These are phyloP conservation scores for Aporrectodea caliginosa DNA, from an alignment of 1,140 invertebrate genomes.

Conservation along the genomic window DNA sequence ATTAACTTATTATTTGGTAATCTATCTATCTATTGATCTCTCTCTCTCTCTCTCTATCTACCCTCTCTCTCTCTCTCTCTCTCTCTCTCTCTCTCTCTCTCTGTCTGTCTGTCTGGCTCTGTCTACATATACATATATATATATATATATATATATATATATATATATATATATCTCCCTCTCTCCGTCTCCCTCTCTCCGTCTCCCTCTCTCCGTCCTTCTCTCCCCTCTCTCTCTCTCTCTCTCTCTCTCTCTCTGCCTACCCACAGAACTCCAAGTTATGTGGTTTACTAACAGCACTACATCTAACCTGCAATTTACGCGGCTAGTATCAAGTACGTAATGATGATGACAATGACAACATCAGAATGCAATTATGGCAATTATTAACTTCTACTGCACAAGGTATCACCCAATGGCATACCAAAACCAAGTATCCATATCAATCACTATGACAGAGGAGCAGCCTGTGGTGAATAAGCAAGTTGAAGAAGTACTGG, in stretches of 20 bases:
- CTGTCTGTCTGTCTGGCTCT: not conserved
- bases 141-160: not conserved
- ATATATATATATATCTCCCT: not conserved
- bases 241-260: not conserved
- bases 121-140: not conserved
- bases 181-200: not conserved
- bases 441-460: no score
- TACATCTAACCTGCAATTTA: no score
- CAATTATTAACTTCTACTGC: no score
- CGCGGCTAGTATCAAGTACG: no score
- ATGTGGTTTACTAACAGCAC: no score
- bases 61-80: not conserved
- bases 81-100: not conserved
- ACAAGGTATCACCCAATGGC: no score
- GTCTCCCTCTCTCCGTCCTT: not conserved
- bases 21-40: not conserved
- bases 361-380: no score
- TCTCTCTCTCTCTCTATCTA: not conserved
- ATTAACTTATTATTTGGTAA: not conserved
- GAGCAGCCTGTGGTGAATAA: no score
- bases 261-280: constrained; percentile 55
- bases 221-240: not conserved
- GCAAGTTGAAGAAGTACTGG: no score
- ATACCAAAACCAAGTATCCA: no score
- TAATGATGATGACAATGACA: no score